Evolutionary conservation across 2,797 vertebrate genomes (phyloP).

Genomic region (Neomorphus geoffroyi): DNA sequence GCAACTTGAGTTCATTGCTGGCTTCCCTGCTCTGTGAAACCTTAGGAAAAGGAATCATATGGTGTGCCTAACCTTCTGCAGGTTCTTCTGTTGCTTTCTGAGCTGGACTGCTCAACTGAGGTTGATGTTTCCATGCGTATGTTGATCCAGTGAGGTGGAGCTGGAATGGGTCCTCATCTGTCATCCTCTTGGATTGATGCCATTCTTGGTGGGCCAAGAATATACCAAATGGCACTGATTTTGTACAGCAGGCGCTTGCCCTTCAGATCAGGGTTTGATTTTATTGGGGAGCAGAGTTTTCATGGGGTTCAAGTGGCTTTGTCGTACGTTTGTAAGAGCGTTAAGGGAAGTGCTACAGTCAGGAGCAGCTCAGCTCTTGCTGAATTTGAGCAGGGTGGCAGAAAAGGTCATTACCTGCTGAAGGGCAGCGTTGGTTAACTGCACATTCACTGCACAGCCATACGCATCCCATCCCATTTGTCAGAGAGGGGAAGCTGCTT

Average conservation of each 20-base stretch:
- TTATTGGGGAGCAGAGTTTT: neutral
- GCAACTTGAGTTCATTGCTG: neutral
- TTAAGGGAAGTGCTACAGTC: neutral
- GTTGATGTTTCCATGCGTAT: too few species aligned
- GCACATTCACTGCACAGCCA: rapidly evolving
- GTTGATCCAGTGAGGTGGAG: too few species aligned
- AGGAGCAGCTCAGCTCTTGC: neutral
- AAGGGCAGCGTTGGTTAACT: neutral
- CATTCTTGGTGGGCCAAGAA: neutral
- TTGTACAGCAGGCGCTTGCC: neutral
- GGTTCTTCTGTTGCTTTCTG: rapidly evolving
- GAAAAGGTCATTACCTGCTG: neutral
- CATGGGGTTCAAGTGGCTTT: neutral
- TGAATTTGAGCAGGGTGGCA: neutral
- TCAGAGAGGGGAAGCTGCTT: neutral
- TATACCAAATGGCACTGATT: neutral
- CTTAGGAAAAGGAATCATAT: neutral
- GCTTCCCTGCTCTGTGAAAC: neutral
- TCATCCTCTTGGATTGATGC: neutral
- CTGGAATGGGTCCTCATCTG: neutral
- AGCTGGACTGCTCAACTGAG: neutral
- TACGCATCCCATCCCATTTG: neutral
- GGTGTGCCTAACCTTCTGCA: neutral
- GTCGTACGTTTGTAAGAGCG: rapidly evolving
- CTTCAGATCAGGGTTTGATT: rapidly evolving